Evolutionary conservation across 1,140 invertebrate species (phyloP).

Genomic region (Neodiprion lecontei): DNA sequence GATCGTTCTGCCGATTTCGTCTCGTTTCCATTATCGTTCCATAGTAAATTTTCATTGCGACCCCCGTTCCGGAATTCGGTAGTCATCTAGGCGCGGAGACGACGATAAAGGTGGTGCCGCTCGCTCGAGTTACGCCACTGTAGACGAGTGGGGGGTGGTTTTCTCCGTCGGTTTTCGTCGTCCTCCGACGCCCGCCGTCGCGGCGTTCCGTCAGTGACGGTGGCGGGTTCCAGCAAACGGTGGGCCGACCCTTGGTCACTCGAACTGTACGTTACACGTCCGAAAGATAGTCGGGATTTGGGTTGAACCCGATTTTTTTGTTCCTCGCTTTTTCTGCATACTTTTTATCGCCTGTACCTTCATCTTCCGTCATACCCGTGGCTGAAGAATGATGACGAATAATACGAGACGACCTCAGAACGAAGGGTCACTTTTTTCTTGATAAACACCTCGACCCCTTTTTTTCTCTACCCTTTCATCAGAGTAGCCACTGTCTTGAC

Average conservation of each 20-base stretch:
- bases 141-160: not conserved
- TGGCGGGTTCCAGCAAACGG: slow-evolving; percentile 1
- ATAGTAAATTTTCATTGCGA: no score
- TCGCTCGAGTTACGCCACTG: not conserved
- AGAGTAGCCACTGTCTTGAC: no score
- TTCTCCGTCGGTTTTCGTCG: not conserved
- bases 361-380: not conserved
- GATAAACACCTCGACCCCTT: no score
- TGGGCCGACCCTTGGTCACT: not conserved
- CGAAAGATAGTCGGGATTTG: not conserved
- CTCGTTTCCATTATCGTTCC: no score
- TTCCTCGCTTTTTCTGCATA: not conserved
- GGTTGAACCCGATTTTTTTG: no score
- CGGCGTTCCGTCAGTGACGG: slow-evolving; percentile 2
- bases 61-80: no score
- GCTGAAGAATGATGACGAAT: no score
- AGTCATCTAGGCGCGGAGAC: no score
- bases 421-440: no score
- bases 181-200: not conserved
- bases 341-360: not conserved
- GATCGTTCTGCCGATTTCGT: no score
- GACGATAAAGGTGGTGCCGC: not conserved
- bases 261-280: not conserved
- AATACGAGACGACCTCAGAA: no score
- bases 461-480: no score